Evolutionary conservation across 2,797 vertebrate genomes (phyloP).

Genomic region (Acipenser oxyrinchus): DNA sequence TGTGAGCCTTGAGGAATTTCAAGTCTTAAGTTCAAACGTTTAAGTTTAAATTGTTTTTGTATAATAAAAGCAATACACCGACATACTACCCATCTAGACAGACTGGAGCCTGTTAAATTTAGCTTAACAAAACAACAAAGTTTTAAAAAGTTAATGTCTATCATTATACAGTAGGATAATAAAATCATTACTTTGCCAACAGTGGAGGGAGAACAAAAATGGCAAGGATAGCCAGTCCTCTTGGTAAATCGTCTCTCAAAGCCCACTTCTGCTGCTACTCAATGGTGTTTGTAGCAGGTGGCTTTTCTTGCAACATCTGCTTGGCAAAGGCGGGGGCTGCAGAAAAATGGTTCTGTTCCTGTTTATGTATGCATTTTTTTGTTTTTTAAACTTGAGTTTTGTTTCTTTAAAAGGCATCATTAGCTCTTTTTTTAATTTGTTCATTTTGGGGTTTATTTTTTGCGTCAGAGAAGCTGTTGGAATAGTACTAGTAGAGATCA

Average conservation of each 20-base stretch:
- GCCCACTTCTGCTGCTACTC: conserved; percentile 42
- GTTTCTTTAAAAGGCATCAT: conserved; percentile 6
- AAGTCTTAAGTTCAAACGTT: conserved; percentile 33
- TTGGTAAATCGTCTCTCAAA: conserved; percentile 51
- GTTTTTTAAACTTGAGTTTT: conserved; percentile 24
- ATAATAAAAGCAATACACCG: conserved; percentile 35
- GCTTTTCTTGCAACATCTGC: conserved; percentile 46
- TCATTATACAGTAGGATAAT: conserved; percentile 52
- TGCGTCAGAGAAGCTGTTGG: conserved; percentile 64
- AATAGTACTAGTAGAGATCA: conserved; percentile 59
- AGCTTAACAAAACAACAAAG: conserved; percentile 60
- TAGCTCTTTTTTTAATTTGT: conserved; percentile 10
- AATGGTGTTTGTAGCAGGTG: conserved; percentile 34
- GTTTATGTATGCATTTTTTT: too few relatives aligned
- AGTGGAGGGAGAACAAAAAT: conserved; percentile 45
- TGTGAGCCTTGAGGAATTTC: conserved; percentile 40
- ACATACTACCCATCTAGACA: conserved; percentile 56
- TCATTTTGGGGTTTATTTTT: conserved; percentile 28
- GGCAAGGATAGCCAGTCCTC: conserved; percentile 41
- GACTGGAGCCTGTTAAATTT: conserved; percentile 57
- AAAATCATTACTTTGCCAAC: conserved; percentile 47
- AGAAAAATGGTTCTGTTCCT: too few relatives aligned
- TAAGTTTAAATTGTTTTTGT: conserved; percentile 29
- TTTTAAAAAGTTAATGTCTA: conserved; percentile 56
- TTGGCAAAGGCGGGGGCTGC: conserved; percentile 52